Base-by-base conservation (phyloP, 2,888 invertebrate species). In the Minunthozetes semirufus region DNA sequence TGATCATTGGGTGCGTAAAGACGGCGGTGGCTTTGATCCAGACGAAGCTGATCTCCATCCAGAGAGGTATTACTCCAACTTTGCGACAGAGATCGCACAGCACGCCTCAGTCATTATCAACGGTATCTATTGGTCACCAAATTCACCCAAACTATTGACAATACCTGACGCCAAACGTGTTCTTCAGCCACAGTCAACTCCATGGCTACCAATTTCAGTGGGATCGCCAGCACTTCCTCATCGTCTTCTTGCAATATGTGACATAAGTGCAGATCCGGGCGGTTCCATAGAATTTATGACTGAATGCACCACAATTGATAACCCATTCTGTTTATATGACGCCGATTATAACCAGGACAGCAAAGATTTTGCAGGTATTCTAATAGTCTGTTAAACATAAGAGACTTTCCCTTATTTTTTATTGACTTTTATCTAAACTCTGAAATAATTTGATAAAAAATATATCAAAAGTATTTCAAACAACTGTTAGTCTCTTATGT, bases 201-300 rank as follows among this genome's bases (percentile, higher is more conserved):
- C 97, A 0, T 97, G 97, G 97, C 83, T 96, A 73, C 93, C 94
- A 0, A 90, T 63, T 29, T 76, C 92, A 78, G 87, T 90, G 73
- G 94, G 94, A 0, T 90, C 93, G 0, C 94, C 94, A 0, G 89
- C 91, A 0, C 83, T 94, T 68, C 94, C 94, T 0, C 93, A 94
- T 82, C 86, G 95, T 78, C 91, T 98, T 88, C 85, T 99, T 77
- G 86, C 87, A 4, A 94, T 99, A 80, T 98, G 98, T 83, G 99
- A 99, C 82, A 98, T 99, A 81, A 96, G 95, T 0, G 99, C 99
- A 0, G 99, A 99, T 84, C 99, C 99, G 0, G 97, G 98, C 0
- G 95, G 96, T 74, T 94, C 94, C 53, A 96, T 98, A 75, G 98
- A 99, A 83, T 99, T 99, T 82, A 98, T 99, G 98, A 94, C 95